Conservation (phyloP, 2,797 vertebrate species). For the Merluccius polli region DNA sequence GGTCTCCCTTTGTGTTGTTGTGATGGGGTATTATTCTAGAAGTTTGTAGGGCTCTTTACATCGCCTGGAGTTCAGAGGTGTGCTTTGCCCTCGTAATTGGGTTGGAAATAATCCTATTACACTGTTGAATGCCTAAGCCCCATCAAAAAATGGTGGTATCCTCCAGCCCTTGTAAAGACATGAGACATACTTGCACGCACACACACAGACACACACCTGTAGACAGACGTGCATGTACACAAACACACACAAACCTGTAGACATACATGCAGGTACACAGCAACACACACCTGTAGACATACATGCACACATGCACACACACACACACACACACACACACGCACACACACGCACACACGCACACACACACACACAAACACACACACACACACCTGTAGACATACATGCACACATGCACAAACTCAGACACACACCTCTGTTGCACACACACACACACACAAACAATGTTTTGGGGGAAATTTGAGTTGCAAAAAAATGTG, state of each 20-base stretch:
- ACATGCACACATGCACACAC: background rate
- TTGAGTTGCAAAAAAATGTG: too few species aligned
- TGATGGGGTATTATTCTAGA: background rate
- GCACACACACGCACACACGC: constrained; percentile 13
- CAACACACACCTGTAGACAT: background rate
- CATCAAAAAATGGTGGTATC: constrained; percentile 55
- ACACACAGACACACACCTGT: background rate
- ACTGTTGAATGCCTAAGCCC: constrained; percentile 68
- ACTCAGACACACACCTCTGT: background rate
- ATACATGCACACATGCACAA: background rate
- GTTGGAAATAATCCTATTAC: constrained; percentile 74
- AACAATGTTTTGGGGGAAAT: too few species aligned
- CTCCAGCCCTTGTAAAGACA: constrained; percentile 35
- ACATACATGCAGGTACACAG: too few species aligned
- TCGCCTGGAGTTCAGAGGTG: constrained; percentile 51
- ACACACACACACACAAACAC: background rate
- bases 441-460: too few species aligned
- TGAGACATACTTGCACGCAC: background rate
- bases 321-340: constrained; percentile 16
- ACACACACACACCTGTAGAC: constrained; percentile 22
- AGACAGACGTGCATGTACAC: too few species aligned
- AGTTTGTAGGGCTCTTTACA: constrained; percentile 11
- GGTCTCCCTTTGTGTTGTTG: background rate
- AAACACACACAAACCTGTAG: constrained; percentile 6
- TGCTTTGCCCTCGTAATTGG: constrained; percentile 62